Evolutionary conservation across 1,140 invertebrate genomes (phyloP).

Genomic region (Nymphalis io): DNA sequence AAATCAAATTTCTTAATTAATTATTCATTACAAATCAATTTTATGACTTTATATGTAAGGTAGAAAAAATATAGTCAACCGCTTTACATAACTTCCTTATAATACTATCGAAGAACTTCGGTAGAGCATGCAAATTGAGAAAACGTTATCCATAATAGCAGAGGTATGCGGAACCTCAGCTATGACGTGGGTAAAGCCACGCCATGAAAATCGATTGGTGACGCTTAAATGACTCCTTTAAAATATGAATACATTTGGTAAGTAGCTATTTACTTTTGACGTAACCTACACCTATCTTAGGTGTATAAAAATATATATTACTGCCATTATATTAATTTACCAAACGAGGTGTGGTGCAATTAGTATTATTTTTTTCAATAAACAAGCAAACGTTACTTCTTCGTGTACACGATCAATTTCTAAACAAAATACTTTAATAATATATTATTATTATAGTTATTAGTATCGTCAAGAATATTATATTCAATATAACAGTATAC

Average conservation of each 20-base stretch:
- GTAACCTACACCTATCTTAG: background rate
- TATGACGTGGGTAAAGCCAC: conserved; percentile 5
- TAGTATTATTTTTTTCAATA: too few species aligned
- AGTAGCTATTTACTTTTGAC: background rate
- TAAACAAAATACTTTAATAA: too few species aligned
- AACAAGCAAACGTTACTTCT: too few species aligned
- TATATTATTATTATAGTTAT: too few species aligned
- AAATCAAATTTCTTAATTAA: too few species aligned
- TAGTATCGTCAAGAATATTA: too few species aligned
- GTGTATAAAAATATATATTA: background rate
- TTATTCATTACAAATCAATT: background rate
- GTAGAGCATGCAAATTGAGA: conserved; percentile 26
- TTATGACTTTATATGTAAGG: background rate
- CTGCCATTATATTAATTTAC: too few species aligned
- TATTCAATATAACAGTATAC: too few species aligned
- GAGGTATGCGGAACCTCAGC: conserved; percentile 29
- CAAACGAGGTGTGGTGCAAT: too few species aligned
- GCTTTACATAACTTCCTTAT: conserved; percentile 23
- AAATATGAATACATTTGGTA: background rate
- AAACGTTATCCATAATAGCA: conserved; percentile 22
- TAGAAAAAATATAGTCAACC: background rate
- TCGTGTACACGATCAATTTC: too few species aligned
- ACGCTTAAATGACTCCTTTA: conserved; percentile 14
- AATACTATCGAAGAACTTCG: conserved; percentile 14
- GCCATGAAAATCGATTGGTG: conserved; percentile 18